Base-by-base conservation (phyloP, 2,113 vertebrate genomes). In the Gavialis gangeticus region DNA sequence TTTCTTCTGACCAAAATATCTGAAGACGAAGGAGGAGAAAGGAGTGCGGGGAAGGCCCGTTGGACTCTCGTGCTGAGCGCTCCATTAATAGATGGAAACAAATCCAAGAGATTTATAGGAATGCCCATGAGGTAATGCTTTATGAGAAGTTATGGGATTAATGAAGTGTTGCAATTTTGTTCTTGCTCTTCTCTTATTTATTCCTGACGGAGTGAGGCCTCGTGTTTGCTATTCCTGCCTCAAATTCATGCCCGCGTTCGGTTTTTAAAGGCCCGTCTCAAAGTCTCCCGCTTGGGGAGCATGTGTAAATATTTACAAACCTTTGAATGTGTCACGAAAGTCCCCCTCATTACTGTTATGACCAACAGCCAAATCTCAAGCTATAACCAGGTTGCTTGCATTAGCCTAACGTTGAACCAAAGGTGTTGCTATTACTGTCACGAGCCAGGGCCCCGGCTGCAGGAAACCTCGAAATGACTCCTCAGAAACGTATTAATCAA, bases 301-400 rank as follows among this genome's bases (percentile, higher is more conserved):
- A 80, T 79, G 58, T 88, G 95, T 93, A 95, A 96, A 96, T 91
- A 95, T 97, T 97, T 93, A 95, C 80, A 91, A 87, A 91, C 37
- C 84, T 94, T 89, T 94, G 82, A 94, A 94, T 96, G 73, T 37
- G 81, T 82, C 75, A 58, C 56, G 9, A 12, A 62, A 24, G 28
- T 37, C 28, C 84, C 79, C 37, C 24, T 79, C 11, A 8, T 59
- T 37, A 69, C 11, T 3, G 28, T 12, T 46, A 24, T 17, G 46
- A 5, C 64, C 25, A 8, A 8, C 64, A 62, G 78, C 1, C 1
- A 85, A 91, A 79, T 83, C 3, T 22, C 75, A 82, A 67, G n/a
- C 89, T 90, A 79, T n/a, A 46, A 73, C 87, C 90, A 80, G 91
- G 84, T 64, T 30, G 78, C 78, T 91, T 6, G 0, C 89, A 83